These are phyloP conservation scores for Choloepus hoffmanni DNA, from an alignment of 2,113 vertebrate species.

Conservation along the genomic window DNA sequence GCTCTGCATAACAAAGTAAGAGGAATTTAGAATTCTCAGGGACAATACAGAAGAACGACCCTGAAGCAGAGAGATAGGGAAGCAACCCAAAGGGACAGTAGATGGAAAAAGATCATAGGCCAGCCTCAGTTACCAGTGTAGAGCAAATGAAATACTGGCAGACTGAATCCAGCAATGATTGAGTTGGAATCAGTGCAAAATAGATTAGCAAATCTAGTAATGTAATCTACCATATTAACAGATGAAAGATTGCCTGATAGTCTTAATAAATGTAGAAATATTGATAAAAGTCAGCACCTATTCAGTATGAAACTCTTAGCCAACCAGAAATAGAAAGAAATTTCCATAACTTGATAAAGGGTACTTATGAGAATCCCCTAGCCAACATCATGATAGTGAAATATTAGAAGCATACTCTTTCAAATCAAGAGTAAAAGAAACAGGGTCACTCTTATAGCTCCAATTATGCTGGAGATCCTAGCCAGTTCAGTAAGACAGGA, in stretches of 20 bases:
- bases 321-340: slow-evolving; percentile 9
- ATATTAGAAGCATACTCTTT: not conserved
- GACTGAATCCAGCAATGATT: slow-evolving; percentile 5
- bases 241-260: not conserved
- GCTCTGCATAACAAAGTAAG: not conserved
- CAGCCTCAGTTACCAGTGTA: not conserved
- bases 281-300: not conserved
- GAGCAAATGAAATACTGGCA: not conserved
- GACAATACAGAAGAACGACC: not conserved
- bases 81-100: not conserved
- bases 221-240: not conserved
- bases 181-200: slow-evolving; percentile 29
- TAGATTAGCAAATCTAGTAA: not conserved
- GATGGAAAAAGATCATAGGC: not conserved
- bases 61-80: not conserved
- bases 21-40: not conserved
- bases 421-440: slow-evolving; percentile 21
- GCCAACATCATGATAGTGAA: not conserved
- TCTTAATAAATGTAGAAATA: slow-evolving; percentile 23
- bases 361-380: not conserved
- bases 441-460: not conserved
- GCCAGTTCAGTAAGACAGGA: not conserved
- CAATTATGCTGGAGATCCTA: not conserved
- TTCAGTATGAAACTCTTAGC: not conserved
- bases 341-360: not conserved